A percentile compares a stretch with the other conserved stretches of the same genome.
Conservation (phyloP, 1,140 invertebrate genomes). For the Zaprionus inermis region DNA sequence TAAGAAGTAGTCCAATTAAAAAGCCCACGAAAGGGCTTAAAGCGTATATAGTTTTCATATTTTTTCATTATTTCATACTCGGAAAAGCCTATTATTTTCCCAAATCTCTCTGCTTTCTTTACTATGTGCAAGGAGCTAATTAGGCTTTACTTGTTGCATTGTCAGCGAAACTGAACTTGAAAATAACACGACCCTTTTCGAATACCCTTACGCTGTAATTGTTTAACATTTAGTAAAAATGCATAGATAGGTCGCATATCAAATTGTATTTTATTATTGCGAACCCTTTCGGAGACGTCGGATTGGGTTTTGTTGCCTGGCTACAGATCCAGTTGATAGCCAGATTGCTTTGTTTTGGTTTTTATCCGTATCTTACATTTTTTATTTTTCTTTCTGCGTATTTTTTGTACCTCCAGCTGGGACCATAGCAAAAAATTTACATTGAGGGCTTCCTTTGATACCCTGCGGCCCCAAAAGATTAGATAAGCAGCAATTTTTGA, state of each 20-base stretch:
- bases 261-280: slow-evolving; percentile 1
- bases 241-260: slow-evolving; percentile 1
- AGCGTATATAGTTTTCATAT: no score
- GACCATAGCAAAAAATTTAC: slow-evolving; percentile 6
- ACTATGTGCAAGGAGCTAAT: no score
- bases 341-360: slow-evolving; percentile 26
- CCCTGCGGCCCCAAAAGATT: slow-evolving; percentile 23
- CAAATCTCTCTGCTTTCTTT: no score
- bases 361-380: not conserved
- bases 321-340: not conserved
- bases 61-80: not conserved
- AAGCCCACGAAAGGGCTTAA: no score
- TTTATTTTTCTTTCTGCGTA: not conserved
- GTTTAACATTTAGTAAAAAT: not conserved
- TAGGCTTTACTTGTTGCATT: no score
- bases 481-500: slow-evolving; percentile 40
- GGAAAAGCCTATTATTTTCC: not conserved
- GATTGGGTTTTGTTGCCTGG: not conserved
- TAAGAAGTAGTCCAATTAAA: not conserved
- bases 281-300: not conserved
- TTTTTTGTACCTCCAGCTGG: not conserved
- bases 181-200: not conserved
- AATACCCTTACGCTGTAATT: not conserved
- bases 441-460: slow-evolving; percentile 22
- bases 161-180: no score